These are phyloP conservation scores for Puffinus mauretanicus DNA, from an alignment of 2,113 vertebrate genomes.

Conservation along the genomic window DNA sequence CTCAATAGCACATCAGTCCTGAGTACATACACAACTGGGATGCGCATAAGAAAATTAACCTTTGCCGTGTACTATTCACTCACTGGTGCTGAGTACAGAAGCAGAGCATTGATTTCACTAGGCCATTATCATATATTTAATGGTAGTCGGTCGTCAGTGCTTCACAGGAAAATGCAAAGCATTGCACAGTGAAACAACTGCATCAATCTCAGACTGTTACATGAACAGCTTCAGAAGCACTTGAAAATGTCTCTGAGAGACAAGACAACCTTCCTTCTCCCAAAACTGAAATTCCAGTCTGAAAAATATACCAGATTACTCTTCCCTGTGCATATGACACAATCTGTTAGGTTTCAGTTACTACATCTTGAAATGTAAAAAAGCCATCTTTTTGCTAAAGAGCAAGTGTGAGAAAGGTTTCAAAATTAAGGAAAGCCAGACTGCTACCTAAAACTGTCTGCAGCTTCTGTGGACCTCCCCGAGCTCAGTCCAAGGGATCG, in stretches of 20 bases:
- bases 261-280: not conserved
- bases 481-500: not conserved
- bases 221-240: not conserved
- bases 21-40: accelerated
- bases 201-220: not conserved
- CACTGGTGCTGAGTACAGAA: not conserved
- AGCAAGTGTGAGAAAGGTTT: not conserved
- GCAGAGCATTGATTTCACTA: not conserved
- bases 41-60: not conserved
- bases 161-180: not conserved
- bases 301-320: not conserved
- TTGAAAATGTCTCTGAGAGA: not conserved
- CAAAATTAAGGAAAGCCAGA: not conserved
- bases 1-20: not conserved
- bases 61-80: not conserved
- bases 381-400: not conserved
- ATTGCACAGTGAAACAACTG: not conserved
- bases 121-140: not conserved
- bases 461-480: not conserved
- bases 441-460: not conserved
- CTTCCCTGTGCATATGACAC: not conserved
- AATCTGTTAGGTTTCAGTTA: not conserved
- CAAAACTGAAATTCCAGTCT: not conserved
- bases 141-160: not conserved
- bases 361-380: not conserved